A percentile compares a stretch with the other conserved stretches of the same genome.
Conservation (phyloP, 2,888 invertebrate species). For the Scaptomyza polygonia region DNA sequence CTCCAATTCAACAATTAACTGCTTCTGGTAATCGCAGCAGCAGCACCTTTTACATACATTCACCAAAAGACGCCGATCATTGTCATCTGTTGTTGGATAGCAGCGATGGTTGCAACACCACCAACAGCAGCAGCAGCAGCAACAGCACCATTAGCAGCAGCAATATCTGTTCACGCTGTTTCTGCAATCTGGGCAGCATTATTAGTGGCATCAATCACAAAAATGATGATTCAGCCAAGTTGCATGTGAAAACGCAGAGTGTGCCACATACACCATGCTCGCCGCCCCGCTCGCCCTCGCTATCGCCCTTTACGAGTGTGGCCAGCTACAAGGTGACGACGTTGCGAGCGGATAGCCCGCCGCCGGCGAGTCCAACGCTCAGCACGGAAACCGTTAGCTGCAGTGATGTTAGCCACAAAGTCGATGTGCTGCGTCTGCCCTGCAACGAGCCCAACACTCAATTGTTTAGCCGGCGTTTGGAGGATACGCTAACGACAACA, state of each 20-base stretch:
- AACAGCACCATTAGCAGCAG: slow-evolving; percentile 64
- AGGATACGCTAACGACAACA: slow-evolving; percentile 77
- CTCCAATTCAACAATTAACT: not conserved
- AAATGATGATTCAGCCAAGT: slow-evolving; percentile 17
- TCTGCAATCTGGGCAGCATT: slow-evolving; percentile 68
- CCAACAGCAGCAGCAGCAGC: slow-evolving; percentile 34
- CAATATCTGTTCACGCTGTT: slow-evolving; percentile 81
- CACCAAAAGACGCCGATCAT: slow-evolving; percentile 60
- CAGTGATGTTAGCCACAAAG: slow-evolving; percentile 73
- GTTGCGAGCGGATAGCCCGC: slow-evolving; percentile 55
- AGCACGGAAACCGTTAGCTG: slow-evolving; percentile 69
- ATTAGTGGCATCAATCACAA: slow-evolving; percentile 6
- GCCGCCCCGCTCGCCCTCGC: slow-evolving; percentile 67
- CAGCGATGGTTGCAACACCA: slow-evolving; percentile 33
- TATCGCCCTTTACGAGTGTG: slow-evolving; percentile 63
- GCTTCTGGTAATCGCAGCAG: slow-evolving; percentile 53
- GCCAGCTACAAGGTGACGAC: slow-evolving; percentile 57
- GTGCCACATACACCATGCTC: slow-evolving; percentile 38
- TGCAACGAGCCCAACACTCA: slow-evolving; percentile 46
- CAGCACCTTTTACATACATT: slow-evolving; percentile 81
- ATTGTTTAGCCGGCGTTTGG: slow-evolving; percentile 68
- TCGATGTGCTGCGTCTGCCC: slow-evolving; percentile 68
- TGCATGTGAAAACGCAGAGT: too few species aligned
- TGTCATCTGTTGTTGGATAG: slow-evolving; percentile 45
- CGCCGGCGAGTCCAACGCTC: slow-evolving; percentile 57